Conservation (phyloP, 2,113 vertebrate genomes). For the Megaleporinus macrocephalus region DNA sequence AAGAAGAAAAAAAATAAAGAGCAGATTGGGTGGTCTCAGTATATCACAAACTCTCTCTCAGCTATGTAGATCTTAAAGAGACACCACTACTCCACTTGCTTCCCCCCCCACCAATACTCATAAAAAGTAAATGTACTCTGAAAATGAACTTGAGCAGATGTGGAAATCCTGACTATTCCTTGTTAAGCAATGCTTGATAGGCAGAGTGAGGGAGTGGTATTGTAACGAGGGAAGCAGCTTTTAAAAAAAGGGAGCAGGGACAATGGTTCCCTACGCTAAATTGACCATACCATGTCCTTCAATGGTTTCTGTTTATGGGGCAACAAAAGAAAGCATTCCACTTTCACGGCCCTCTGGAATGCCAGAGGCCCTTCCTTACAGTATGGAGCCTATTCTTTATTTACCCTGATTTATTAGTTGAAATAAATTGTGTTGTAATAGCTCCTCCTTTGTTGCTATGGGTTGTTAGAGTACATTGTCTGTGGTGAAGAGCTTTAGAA, state of each 20-base stretch:
- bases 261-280: conserved; percentile 71
- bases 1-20: too few species aligned
- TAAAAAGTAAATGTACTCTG: too few species aligned
- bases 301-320: conserved; percentile 67
- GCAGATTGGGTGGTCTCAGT: too few species aligned
- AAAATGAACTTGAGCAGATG: conserved; percentile 68
- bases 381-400: conserved; percentile 57
- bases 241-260: conserved; percentile 44
- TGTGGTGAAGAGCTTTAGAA: background rate
- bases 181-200: conserved; percentile 13
- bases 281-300: conserved; percentile 72
- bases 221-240: conserved; percentile 44
- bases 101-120: too few species aligned
- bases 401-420: conserved; percentile 21
- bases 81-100: too few species aligned
- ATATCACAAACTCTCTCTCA: too few species aligned
- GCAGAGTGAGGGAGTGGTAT: conserved; percentile 28
- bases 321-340: conserved; percentile 50
- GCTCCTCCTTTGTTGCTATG: background rate
- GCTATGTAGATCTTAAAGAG: too few species aligned
- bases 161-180: conserved; percentile 49
- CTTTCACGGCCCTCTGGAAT: conserved; percentile 48
- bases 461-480: background rate
- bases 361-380: conserved; percentile 48
- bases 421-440: conserved; percentile 34